Conservation (phyloP, 2,113 vertebrate genomes). For the Zosterops hypoxanthus region DNA sequence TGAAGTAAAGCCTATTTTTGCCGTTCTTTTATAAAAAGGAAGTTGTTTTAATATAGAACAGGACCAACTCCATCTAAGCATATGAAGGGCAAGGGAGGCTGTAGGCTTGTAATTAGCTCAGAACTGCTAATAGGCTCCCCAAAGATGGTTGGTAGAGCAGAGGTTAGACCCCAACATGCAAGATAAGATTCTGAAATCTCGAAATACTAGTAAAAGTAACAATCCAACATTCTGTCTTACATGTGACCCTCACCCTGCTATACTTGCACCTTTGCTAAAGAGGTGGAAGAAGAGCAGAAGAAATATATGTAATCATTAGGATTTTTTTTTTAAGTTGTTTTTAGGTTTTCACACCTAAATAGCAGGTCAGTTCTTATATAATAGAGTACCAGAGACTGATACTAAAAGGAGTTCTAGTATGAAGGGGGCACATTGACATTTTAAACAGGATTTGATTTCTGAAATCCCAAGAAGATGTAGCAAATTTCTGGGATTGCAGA, state of each 20-base stretch:
- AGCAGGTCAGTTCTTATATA: background rate
- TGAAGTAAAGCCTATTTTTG: background rate
- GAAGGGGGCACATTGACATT: background rate
- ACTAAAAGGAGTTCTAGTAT: background rate
- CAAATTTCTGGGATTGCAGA: slow-evolving; percentile 64
- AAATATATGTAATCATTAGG: background rate
- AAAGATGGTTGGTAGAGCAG: background rate
- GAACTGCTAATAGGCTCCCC: background rate
- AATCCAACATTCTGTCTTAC: background rate
- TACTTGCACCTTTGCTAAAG: background rate
- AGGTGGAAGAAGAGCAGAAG: background rate
- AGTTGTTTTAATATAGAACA: background rate
- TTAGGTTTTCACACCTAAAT: background rate
- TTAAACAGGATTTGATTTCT: slow-evolving; percentile 53
- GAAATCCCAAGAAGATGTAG: slow-evolving; percentile 44
- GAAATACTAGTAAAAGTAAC: background rate
- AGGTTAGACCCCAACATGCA: background rate
- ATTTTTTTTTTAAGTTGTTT: background rate
- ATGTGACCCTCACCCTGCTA: accelerated
- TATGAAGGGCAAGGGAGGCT: background rate
- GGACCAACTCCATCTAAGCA: too few relatives aligned
- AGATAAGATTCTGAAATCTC: background rate
- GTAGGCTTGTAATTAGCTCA: background rate
- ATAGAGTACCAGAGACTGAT: background rate
- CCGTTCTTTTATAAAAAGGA: background rate